These are phyloP conservation scores for Callyntrura sp. DNA, from an alignment of 2,888 invertebrate genomes.

Conservation along the genomic window DNA sequence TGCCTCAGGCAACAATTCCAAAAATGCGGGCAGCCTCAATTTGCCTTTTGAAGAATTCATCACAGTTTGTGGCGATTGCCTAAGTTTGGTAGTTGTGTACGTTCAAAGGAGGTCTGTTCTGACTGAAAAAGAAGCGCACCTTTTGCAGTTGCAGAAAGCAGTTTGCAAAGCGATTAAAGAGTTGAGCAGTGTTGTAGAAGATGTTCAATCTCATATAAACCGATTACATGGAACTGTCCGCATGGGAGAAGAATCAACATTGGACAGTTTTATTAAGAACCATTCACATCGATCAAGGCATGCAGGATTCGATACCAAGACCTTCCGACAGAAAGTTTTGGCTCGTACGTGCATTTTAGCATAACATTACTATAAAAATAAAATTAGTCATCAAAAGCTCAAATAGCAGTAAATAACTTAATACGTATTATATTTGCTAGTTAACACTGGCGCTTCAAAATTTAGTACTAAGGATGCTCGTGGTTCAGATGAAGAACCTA, in stretches of 20 bases:
- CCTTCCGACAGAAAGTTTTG: constrained; percentile 25
- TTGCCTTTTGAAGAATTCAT: constrained; percentile 9
- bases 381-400: too few relatives aligned
- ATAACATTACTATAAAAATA: too few relatives aligned
- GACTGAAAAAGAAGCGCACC: constrained; percentile 8
- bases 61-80: constrained; percentile 33
- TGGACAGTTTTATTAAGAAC: not conserved
- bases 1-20: not conserved
- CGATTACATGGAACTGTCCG: constrained; percentile 9
- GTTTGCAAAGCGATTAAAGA: constrained; percentile 39
- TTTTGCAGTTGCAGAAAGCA: not conserved
- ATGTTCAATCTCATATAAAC: constrained; percentile 32
- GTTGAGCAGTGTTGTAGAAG: not conserved
- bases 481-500: too few relatives aligned
- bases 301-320: too few relatives aligned
- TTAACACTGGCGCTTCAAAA: not conserved
- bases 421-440: not conserved
- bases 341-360: not conserved
- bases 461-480: not conserved
- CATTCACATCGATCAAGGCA: too few relatives aligned
- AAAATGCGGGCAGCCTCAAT: not conserved
- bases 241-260: constrained; percentile 22
- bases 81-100: constrained; percentile 10
- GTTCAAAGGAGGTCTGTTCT: not conserved
- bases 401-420: too few relatives aligned